phyloP scores from a whole-genome alignment of 2,888 invertebrate genomes.

The Scaptodrosophila latifasciaeformis region DNA sequence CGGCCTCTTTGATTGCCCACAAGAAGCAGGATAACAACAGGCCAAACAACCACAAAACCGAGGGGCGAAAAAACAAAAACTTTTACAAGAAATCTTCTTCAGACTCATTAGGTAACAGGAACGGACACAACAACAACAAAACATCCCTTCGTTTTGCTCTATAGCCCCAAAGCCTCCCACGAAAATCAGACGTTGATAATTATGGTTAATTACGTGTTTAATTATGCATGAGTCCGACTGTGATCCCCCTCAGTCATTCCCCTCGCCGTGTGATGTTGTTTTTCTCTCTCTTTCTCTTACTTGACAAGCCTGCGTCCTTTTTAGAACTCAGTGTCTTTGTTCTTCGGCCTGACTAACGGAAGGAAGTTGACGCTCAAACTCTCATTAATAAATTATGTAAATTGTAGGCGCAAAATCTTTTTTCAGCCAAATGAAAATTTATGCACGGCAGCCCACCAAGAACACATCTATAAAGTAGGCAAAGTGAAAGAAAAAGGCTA shows the following conservation, averaged over 20 bases:
- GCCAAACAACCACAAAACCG: slow-evolving; percentile 4
- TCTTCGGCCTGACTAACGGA: background rate
- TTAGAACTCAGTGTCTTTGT: slow-evolving; percentile 3
- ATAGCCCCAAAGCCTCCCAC: slow-evolving; percentile 32
- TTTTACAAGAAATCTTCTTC: slow-evolving; percentile 46
- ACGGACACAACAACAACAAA: too few species aligned
- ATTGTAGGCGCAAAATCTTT: slow-evolving; percentile 59
- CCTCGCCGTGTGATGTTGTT: background rate
- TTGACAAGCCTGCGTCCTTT: slow-evolving; percentile 4
- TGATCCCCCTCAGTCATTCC: slow-evolving; percentile 15
- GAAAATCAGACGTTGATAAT: slow-evolving; percentile 64
- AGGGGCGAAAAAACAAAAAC: slow-evolving; percentile 17
- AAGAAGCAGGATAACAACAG: slow-evolving; percentile 3
- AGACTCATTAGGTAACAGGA: slow-evolving; percentile 59
- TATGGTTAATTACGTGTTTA: slow-evolving; percentile 68
- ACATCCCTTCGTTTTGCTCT: too few species aligned
- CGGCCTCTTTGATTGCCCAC: slow-evolving; percentile 44
- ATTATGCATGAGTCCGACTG: slow-evolving; percentile 58
- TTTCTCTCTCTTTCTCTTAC: background rate
- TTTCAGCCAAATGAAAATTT: slow-evolving; percentile 43
- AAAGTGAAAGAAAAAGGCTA: background rate
- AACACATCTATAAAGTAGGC: too few species aligned
- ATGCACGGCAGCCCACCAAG: slow-evolving; percentile 39
- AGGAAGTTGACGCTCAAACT: slow-evolving; percentile 64
- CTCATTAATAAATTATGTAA: slow-evolving; percentile 65